phyloP scores from a whole-genome alignment of 2,888 invertebrate genomes.

The Ectobius pallidus region DNA sequence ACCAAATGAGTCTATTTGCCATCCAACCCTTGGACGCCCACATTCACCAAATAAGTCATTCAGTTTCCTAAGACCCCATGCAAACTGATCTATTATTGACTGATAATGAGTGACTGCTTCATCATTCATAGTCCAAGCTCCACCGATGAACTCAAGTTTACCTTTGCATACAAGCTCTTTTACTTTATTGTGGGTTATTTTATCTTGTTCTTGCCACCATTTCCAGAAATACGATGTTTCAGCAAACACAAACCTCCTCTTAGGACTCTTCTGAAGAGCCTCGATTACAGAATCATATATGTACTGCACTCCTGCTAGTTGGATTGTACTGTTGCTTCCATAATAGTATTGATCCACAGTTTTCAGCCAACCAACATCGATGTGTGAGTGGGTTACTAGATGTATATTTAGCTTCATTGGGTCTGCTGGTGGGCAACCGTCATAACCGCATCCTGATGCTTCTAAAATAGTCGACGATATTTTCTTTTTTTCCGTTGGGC shows the following conservation, averaged over 20 bases:
- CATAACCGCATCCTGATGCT: no score
- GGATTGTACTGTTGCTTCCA: conserved; percentile 83
- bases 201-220: conserved; percentile 79
- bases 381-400: conserved; percentile 84
- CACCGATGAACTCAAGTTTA: conserved; percentile 76
- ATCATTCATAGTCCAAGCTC: conserved; percentile 87
- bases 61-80: conserved; percentile 68
- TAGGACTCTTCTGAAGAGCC: conserved; percentile 72
- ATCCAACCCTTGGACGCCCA: conserved; percentile 74
- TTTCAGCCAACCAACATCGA: conserved; percentile 94
- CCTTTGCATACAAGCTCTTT: conserved; percentile 72
- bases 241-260: conserved; percentile 66
- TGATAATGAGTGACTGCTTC: conserved; percentile 75
- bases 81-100: conserved; percentile 75
- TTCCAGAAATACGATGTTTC: conserved; percentile 57
- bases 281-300: conserved; percentile 86
- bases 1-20: conserved; percentile 88
- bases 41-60: conserved; percentile 74
- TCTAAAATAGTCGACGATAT: no score
- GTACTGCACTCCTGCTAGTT: conserved; percentile 86
- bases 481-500: no score
- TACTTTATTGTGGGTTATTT: conserved; percentile 64
- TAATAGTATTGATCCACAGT: conserved; percentile 94
- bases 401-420: conserved; percentile 77
- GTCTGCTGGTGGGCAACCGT: conserved; percentile 65